A percentile compares a stretch with the other conserved stretches of the same genome.
These are phyloP conservation scores for Phengaris alcon DNA, from an alignment of 2,888 invertebrate genomes.

Conservation along the genomic window DNA sequence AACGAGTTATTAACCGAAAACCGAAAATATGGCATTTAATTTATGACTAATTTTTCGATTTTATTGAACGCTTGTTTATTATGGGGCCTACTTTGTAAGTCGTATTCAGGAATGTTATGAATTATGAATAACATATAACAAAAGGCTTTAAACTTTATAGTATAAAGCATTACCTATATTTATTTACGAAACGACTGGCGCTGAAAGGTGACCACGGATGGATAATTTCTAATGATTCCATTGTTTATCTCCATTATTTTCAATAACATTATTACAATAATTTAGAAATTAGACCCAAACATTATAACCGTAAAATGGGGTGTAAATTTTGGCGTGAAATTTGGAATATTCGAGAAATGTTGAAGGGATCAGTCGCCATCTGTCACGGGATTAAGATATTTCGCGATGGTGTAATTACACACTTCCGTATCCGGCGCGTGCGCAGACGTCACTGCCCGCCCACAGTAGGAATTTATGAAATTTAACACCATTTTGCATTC, in stretches of 20 bases:
- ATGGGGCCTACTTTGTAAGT: background rate
- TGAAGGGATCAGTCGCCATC: conserved; percentile 68
- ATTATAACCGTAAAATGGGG: conserved; percentile 42
- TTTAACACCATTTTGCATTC: conserved; percentile 49
- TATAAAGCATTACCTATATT: background rate
- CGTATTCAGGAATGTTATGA: conserved; percentile 4
- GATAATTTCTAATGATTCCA: too few relatives aligned
- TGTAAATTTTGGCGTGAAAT: conserved; percentile 59
- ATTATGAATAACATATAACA: conserved; percentile 6
- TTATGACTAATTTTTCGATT: conserved; percentile 31
- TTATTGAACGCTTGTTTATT: conserved; percentile 12
- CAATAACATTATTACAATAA: background rate
- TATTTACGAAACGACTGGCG: background rate
- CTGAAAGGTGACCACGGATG: background rate
- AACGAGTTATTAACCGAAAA: conserved; percentile 48
- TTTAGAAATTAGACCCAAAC: background rate
- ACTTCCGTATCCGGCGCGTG: conserved; percentile 77
- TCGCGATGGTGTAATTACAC: conserved; percentile 74
- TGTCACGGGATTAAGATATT: conserved; percentile 74
- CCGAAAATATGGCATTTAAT: conserved; percentile 60
- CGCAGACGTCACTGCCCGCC: conserved; percentile 60
- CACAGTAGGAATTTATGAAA: conserved; percentile 61
- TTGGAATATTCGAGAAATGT: conserved; percentile 65
- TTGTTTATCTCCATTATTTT: too few relatives aligned
- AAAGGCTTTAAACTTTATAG: background rate